Percentiles rank a stretch among this genome's conserved stretches.
These are phyloP conservation scores for Neuroscelio doddi DNA, from an alignment of 2,888 invertebrate genomes.

Conservation along the genomic window DNA sequence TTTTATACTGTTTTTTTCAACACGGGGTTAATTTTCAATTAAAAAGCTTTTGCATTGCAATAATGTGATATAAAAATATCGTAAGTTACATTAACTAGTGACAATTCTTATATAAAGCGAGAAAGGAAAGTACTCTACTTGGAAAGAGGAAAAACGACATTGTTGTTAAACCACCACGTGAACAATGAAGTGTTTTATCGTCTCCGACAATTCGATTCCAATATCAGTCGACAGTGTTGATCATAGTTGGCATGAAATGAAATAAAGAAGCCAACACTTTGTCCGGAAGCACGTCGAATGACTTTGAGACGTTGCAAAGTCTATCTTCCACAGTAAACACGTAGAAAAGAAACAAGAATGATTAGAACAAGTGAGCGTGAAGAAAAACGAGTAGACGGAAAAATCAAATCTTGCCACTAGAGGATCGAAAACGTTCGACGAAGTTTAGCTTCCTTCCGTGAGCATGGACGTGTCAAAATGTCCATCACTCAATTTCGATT, in stretches of 20 bases:
- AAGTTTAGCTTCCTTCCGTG: background rate
- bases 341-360: constrained; percentile 28
- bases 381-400: constrained; percentile 11
- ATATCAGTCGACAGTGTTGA: constrained; percentile 29
- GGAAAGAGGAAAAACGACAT: too few relatives aligned
- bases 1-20: too few relatives aligned
- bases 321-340: constrained; percentile 30
- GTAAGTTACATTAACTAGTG: too few relatives aligned
- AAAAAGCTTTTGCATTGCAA: too few relatives aligned
- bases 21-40: too few relatives aligned
- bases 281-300: constrained; percentile 36
- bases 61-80: too few relatives aligned
- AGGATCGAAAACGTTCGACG: background rate
- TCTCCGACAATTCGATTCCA: constrained; percentile 28
- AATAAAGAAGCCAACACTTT: constrained; percentile 39
- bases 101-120: too few relatives aligned
- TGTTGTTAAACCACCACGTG: constrained; percentile 12
- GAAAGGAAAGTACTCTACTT: constrained; percentile 1
- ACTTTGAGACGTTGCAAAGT: constrained; percentile 39
- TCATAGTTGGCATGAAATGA: constrained; percentile 36
- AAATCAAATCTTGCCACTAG: background rate
- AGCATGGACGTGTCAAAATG: background rate
- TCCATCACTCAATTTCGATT: background rate
- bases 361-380: constrained; percentile 14
- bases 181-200: constrained; percentile 33